Evolutionary conservation across 2,113 vertebrate genomes (phyloP).

Genomic region (Eidolon helvum): DNA sequence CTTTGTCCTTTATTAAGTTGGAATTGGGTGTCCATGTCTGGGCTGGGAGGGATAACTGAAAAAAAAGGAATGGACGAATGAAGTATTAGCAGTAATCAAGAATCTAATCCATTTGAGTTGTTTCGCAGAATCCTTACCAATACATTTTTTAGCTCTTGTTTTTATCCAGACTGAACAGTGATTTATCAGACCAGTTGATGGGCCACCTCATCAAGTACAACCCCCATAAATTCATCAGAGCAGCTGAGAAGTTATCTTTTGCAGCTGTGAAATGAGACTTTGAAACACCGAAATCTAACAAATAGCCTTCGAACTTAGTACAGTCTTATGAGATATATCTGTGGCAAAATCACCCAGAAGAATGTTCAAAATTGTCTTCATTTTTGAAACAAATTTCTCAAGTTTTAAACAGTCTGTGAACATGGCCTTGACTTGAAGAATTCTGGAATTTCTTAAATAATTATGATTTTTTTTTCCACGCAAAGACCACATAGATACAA

Average conservation of each 20-base stretch:
- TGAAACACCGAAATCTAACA: neutral
- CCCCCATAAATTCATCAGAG: neutral
- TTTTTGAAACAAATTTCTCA: conserved; percentile 43
- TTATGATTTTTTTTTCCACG: neutral
- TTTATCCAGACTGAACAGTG: neutral
- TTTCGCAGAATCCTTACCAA: neutral
- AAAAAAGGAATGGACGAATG: neutral
- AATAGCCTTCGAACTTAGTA: conserved; percentile 30
- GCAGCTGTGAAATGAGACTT: conserved; percentile 4
- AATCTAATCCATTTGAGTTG: neutral
- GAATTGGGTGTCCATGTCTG: neutral
- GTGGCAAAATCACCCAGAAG: neutral
- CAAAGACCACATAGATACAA: neutral
- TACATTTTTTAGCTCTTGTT: neutral
- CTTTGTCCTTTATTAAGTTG: neutral
- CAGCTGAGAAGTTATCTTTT: neutral
- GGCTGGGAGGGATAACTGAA: neutral
- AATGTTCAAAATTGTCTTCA: conserved; percentile 14
- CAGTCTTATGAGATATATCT: conserved; percentile 42
- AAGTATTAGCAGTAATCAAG: neutral
- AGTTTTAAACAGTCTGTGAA: neutral
- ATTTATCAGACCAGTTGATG: neutral
- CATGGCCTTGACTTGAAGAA: neutral
- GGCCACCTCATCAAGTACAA: neutral
- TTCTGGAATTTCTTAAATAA: neutral